Conservation (phyloP, 2,113 vertebrate species). For the Cnemophilus loriae region DNA sequence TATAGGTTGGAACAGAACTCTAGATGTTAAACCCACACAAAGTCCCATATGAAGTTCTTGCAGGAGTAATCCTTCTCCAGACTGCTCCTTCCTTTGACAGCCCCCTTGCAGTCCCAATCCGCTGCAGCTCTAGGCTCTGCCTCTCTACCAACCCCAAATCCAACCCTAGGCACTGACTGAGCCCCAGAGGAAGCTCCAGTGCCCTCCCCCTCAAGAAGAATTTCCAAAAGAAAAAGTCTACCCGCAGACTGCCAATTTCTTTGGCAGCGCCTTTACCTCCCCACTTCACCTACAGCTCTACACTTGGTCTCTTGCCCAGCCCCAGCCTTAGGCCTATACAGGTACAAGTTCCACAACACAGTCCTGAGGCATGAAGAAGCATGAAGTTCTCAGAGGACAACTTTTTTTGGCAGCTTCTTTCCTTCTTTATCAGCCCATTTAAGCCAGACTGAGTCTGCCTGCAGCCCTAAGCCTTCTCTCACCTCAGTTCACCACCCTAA, state of each 20-base stretch:
- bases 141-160: background rate
- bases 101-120: background rate
- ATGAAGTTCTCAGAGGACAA: background rate
- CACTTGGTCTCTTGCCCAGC: accelerated
- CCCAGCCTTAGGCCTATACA: background rate
- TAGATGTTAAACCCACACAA: background rate
- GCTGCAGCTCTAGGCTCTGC: background rate
- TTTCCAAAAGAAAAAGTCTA: background rate
- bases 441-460: background rate
- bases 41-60: background rate
- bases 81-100: background rate
- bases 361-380: background rate
- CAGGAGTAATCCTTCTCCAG: background rate
- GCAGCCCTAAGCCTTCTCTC: background rate
- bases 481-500: background rate
- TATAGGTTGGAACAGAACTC: background rate
- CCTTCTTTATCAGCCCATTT: background rate
- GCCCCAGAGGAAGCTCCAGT: background rate
- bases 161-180: background rate
- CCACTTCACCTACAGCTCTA: background rate
- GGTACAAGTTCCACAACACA: background rate
- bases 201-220: background rate
- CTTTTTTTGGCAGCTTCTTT: background rate
- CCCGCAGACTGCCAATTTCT: background rate
- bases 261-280: background rate